A percentile compares a stretch with the other conserved stretches of the same genome.
Evolutionary conservation across 2,113 vertebrate genomes (phyloP).

Genomic region (Donacobius atricapilla): DNA sequence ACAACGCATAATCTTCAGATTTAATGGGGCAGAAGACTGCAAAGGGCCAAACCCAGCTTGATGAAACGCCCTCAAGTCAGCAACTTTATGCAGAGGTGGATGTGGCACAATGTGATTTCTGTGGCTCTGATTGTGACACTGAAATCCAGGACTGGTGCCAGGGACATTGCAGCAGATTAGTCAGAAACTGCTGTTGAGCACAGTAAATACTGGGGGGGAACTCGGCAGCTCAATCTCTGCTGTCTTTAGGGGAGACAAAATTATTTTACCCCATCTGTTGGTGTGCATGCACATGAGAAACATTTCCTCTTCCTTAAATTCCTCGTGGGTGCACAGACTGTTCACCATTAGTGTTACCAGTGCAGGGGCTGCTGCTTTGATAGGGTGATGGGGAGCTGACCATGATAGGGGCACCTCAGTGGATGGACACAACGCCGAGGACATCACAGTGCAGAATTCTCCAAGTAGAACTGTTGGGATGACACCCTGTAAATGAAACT

Average conservation of each 20-base stretch:
- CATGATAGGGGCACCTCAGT: neutral
- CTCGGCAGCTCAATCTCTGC: neutral
- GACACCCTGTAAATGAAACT: neutral
- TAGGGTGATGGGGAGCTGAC: neutral
- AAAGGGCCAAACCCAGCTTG: constrained; percentile 18
- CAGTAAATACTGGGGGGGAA: neutral
- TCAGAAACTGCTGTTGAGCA: neutral
- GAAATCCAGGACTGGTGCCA: neutral
- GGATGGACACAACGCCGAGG: neutral
- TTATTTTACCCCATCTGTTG: neutral
- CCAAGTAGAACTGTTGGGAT: neutral
- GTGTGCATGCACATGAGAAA: neutral
- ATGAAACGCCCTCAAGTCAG: constrained; percentile 21
- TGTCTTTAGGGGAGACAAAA: neutral
- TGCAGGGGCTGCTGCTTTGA: neutral
- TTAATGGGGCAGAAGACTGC: constrained; percentile 54
- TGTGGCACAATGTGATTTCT: neutral
- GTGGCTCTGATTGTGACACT: neutral
- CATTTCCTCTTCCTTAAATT: neutral
- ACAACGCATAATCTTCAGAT: constrained; percentile 46
- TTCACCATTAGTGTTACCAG: neutral
- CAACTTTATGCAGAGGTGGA: constrained; percentile 1
- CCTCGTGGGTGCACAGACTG: neutral
- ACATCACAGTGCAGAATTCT: neutral
- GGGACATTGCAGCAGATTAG: neutral